Evolutionary conservation across 2,797 vertebrate genomes (phyloP), one percentile per base, ranked within the genome.

Genomic region (Chlorospingus flavigularis): DNA sequence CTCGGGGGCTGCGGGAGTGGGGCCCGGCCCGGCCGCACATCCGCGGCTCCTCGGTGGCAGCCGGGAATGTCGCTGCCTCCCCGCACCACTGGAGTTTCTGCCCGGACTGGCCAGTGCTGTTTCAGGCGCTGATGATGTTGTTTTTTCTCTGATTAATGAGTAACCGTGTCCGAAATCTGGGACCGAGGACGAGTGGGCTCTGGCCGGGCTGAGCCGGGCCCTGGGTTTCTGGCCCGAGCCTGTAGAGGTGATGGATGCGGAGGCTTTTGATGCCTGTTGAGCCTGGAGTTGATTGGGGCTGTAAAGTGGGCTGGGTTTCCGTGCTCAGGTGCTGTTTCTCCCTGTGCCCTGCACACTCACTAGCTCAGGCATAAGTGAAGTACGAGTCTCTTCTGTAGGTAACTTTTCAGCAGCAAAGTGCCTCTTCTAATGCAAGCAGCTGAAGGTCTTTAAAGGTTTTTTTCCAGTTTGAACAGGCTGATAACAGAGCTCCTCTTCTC

Each of bases 271-370:
- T 71, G 24, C 43, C 13, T 42, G 9, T 19, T 9, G 54, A 60
- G 13, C 8, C 73, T 28, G 48, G 12, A 24, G 23, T 55, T 55
- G 35, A 23, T 57, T 10, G 15, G 57, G 33, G 53, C 40, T 7
- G 13, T 63, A 47, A 47, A 79, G 28, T 19, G n/a, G 55, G 20
- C 62, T 47, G 55, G 3, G 6, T 66, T 81, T 77, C 23, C 20
- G 1, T 4, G 1, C 24, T 31, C 8, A 1, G 24, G 2, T 5
- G 7, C 9, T 3, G 8, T 23, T 61, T 51, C 39, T 37, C 10
- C 13, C 31, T 10, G 0, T 6, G 10, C 37, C 23, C 31, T 25
- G 40, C 26, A 1, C 13, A 3, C 9, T 33, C 12, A 17, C 33
- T 6, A 13, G 57, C n/a, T 67, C 40, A 9, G 60, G 45, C 61